A percentile compares a stretch with the other conserved stretches of the same genome.
Evolutionary conservation across 2,888 invertebrate genomes (phyloP).

Genomic region (Copidosoma aretas): DNA sequence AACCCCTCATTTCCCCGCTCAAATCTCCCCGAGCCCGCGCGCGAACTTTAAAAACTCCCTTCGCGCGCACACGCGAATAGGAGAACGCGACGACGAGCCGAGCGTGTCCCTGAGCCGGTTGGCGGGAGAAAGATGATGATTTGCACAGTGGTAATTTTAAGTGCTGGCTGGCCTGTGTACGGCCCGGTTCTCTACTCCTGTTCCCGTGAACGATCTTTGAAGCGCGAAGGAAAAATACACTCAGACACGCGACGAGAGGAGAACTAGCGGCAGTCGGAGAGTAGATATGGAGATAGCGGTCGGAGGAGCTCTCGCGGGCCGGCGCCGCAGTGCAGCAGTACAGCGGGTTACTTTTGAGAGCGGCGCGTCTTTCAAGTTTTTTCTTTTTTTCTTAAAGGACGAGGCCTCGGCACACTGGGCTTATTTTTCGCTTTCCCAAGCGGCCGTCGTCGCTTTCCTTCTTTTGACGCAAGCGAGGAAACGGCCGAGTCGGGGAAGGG

Average conservation of each 20-base stretch:
- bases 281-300: constrained; percentile 20
- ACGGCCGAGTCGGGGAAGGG: neutral
- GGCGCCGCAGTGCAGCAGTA: constrained; percentile 31
- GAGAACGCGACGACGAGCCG: neutral
- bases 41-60: too few species aligned
- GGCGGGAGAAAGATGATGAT: constrained; percentile 7
- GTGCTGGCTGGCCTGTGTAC: constrained; percentile 16
- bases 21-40: too few species aligned
- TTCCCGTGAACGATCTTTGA: neutral
- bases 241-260: neutral
- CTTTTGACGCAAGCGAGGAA: neutral
- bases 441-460: neutral
- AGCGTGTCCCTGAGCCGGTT: constrained; percentile 29
- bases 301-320: constrained; percentile 9
- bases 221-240: neutral
- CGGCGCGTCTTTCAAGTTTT: constrained; percentile 1
- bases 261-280: neutral
- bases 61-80: too few species aligned
- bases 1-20: too few species aligned
- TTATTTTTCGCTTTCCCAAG: neutral
- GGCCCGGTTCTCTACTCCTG: neutral
- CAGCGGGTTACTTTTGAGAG: constrained; percentile 41
- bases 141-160: constrained; percentile 6
- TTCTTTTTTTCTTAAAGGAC: constrained; percentile 11
- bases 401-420: constrained; percentile 5